A percentile compares a stretch with the other conserved stretches of the same genome.
phyloP scores from a whole-genome alignment of 1,140 invertebrate genomes.

The Spodoptera litura region DNA sequence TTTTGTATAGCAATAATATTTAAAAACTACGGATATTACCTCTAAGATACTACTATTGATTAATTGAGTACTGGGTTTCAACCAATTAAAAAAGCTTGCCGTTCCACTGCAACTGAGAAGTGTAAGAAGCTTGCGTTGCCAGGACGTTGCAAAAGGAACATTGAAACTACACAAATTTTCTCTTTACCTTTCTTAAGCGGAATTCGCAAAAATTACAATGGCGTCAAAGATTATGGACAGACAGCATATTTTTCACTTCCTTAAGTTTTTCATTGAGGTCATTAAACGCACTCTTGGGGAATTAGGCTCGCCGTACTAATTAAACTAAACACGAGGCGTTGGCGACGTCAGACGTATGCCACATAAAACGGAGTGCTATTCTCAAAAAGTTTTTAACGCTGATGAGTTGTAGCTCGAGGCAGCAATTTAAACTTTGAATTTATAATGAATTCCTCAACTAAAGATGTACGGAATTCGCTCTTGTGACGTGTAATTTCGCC shows the following conservation, averaged over 20 bases:
- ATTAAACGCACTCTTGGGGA: slow-evolving; percentile 59
- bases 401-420: slow-evolving; percentile 72
- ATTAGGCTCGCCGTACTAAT: slow-evolving; percentile 62
- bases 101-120: not conserved
- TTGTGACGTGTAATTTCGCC: slow-evolving; percentile 55
- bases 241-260: slow-evolving; percentile 41
- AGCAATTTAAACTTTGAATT: slow-evolving; percentile 77
- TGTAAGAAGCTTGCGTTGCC: not conserved
- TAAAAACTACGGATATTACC: too few relatives aligned
- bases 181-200: not conserved
- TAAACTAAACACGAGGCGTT: slow-evolving; percentile 60
- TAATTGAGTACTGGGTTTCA: too few relatives aligned
- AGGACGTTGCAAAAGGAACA: not conserved
- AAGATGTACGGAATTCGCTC: slow-evolving; percentile 61
- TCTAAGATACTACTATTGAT: too few relatives aligned
- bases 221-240: slow-evolving; percentile 18
- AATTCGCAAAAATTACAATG: not conserved
- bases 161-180: slow-evolving; percentile 2
- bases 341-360: slow-evolving; percentile 54
- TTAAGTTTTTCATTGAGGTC: slow-evolving; percentile 59
- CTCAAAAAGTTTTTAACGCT: slow-evolving; percentile 72
- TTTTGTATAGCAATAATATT: too few relatives aligned
- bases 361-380: slow-evolving; percentile 60
- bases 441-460: slow-evolving; percentile 70
- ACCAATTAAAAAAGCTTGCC: not conserved